Conservation (phyloP, 2,113 vertebrate genomes). For the Ariopsis seemanni region DNA sequence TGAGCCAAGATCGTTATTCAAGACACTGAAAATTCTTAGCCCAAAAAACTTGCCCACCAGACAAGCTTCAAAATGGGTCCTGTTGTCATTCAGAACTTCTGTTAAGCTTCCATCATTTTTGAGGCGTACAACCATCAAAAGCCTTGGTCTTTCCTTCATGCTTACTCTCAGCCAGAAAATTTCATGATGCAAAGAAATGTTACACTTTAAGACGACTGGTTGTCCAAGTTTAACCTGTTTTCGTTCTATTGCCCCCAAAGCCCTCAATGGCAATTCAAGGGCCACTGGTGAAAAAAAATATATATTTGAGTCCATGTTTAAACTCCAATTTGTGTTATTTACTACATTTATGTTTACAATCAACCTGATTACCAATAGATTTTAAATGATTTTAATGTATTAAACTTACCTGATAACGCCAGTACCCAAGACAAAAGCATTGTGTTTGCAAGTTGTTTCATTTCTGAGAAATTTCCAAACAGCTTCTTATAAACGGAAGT, state of each 20-base stretch:
- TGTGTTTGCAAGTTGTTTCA: not conserved
- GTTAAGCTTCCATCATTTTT: constrained; percentile 33
- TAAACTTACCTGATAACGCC: not conserved
- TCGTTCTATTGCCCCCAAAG: not conserved
- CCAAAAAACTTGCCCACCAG: constrained; percentile 3
- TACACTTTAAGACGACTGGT: constrained; percentile 10
- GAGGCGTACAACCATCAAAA: constrained; percentile 22
- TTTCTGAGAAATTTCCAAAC: constrained; percentile 18
- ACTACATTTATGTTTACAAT: not conserved
- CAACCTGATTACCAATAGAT: not conserved
- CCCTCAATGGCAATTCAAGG: not conserved
- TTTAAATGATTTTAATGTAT: not conserved
- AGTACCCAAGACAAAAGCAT: not conserved
- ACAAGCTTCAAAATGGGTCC: constrained; percentile 29
- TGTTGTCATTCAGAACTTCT: constrained; percentile 33
- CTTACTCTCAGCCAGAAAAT: constrained; percentile 45
- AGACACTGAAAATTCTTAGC: constrained; percentile 28
- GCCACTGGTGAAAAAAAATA: not conserved
- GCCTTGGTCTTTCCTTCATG: constrained; percentile 2
- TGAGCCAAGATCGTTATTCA: constrained; percentile 23
- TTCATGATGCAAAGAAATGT: constrained; percentile 27
- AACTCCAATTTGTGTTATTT: not conserved
- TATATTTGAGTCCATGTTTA: not conserved
- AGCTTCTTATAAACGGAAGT: constrained; percentile 12
- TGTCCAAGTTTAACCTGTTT: constrained; percentile 42